phyloP scores from a whole-genome alignment of 2,113 vertebrate species.

The Recurvirostra avosetta region DNA sequence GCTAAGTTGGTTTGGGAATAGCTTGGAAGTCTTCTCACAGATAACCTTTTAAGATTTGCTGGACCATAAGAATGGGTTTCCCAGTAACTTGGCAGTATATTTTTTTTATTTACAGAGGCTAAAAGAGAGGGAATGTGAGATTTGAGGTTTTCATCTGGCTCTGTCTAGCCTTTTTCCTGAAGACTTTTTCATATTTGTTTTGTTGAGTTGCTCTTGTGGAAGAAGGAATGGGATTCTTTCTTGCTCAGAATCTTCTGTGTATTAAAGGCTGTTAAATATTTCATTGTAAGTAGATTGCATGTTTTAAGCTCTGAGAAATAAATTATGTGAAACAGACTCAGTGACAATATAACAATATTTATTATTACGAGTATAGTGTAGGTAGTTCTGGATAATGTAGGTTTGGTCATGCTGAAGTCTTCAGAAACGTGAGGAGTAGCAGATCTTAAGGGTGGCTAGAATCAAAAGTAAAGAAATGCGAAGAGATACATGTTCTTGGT shows the following conservation, averaged over 20 bases:
- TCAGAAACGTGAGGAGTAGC: neutral
- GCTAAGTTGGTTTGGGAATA: neutral
- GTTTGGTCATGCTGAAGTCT: neutral
- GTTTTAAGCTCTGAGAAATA: neutral
- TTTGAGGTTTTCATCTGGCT: neutral
- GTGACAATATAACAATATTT: neutral
- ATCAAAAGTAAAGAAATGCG: neutral
- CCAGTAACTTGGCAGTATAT: neutral
- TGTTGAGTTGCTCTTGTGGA: neutral
- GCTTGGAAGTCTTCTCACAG: neutral
- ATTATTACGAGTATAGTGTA: neutral
- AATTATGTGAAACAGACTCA: neutral
- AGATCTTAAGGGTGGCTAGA: neutral
- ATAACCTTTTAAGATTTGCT: neutral
- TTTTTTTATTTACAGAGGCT: neutral
- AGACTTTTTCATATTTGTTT: neutral
- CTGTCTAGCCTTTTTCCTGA: neutral
- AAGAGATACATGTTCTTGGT: neutral
- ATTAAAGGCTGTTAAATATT: neutral
- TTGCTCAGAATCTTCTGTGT: neutral
- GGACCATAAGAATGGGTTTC: neutral
- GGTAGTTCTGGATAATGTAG: neutral
- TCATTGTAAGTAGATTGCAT: neutral
- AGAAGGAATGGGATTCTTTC: neutral
- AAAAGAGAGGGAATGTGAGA: neutral